These are phyloP conservation scores for Polietes domitor DNA, from an alignment of 2,888 invertebrate species.

Conservation along the genomic window DNA sequence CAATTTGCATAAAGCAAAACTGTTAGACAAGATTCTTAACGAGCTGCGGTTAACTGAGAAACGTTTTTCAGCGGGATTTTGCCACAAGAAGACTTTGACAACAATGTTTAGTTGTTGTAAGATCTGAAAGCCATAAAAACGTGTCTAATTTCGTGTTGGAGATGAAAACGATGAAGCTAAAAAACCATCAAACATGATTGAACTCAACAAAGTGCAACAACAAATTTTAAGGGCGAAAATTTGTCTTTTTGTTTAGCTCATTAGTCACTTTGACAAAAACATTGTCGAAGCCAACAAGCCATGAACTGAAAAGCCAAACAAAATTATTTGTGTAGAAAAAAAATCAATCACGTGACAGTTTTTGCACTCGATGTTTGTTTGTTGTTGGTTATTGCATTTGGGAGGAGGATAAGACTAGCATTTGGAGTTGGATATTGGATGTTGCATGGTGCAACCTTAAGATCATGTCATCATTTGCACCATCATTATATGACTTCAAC, in stretches of 20 bases:
- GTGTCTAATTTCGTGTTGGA: constrained; percentile 56
- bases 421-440: not conserved
- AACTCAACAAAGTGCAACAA: constrained; percentile 40
- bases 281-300: not conserved
- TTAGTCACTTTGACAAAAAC: constrained; percentile 60
- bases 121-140: constrained; percentile 47
- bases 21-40: constrained; percentile 38
- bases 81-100: no score
- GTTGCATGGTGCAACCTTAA: constrained; percentile 43
- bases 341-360: constrained; percentile 56
- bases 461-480: constrained; percentile 67
- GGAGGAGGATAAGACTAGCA: no score
- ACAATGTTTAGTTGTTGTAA: not conserved
- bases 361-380: no score
- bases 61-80: no score
- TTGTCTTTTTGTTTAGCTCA: constrained; percentile 67
- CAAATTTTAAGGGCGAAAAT: constrained; percentile 64
- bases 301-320: constrained; percentile 29
- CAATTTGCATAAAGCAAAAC: constrained; percentile 66
- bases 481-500: constrained; percentile 66
- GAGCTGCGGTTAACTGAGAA: not conserved
- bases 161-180: not conserved
- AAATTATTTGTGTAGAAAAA: constrained; percentile 60
- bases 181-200: constrained; percentile 18
- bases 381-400: no score